Conservation (phyloP, 1,140 invertebrate species). For the Dreissena polymorpha region DNA sequence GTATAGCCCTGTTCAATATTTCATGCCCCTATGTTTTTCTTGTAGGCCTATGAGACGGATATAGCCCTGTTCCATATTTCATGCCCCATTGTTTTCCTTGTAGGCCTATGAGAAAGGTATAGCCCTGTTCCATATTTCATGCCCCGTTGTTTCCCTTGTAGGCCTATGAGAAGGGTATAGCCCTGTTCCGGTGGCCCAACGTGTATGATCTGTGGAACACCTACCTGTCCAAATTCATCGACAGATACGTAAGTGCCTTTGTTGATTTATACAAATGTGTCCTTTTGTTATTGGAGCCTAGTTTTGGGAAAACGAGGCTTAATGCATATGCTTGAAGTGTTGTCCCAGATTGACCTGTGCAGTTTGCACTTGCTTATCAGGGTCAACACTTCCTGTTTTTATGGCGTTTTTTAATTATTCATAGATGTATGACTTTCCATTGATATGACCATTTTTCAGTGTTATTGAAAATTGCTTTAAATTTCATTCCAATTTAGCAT, state of each 20-base stretch:
- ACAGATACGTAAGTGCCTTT: conserved; percentile 86
- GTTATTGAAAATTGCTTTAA: no score
- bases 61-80: conserved; percentile 98
- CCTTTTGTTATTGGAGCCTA: neutral
- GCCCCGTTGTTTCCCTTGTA: conserved; percentile 61
- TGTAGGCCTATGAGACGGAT: conserved; percentile 97
- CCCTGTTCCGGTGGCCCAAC: conserved; percentile 99
- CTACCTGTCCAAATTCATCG: conserved; percentile 98
- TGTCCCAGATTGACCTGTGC: no score
- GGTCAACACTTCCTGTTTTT: no score
- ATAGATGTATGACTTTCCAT: no score
- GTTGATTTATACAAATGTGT: neutral
- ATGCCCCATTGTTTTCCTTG: no score
- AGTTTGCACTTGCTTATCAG: no score
- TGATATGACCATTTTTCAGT: no score
- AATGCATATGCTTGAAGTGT: no score
- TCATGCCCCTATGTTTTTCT: neutral
- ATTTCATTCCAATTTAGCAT: no score
- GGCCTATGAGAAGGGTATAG: conserved; percentile 99
- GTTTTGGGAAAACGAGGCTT: no score
- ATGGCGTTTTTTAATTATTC: no score
- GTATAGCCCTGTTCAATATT: conserved; percentile 92
- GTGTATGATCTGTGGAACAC: conserved; percentile 99
- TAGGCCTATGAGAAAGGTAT: no score
- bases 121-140: neutral